Percentiles rank a stretch among this genome's conserved stretches.
Conservation (phyloP, 1,140 invertebrate species). For the Drosophila rufa region DNA sequence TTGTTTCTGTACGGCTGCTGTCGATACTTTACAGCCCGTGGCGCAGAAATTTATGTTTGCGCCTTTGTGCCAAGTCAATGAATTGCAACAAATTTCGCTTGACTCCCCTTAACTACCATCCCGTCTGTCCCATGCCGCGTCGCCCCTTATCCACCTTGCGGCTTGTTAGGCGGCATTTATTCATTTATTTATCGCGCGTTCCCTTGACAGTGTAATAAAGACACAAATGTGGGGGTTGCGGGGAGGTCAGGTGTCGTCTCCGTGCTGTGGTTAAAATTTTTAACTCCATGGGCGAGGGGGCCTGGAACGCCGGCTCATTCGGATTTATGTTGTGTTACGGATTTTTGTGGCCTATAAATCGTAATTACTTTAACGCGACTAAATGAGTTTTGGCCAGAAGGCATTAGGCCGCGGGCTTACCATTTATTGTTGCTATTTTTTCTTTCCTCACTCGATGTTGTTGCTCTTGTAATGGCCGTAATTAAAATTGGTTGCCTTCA, state of each 20-base stretch:
- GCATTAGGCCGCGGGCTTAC: conserved; percentile 60
- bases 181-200: conserved; percentile 81
- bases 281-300: conserved; percentile 44
- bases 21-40: conserved; percentile 75
- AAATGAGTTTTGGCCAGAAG: conserved; percentile 78
- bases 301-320: conserved; percentile 62
- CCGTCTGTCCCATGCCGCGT: neutral
- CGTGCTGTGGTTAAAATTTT: conserved; percentile 70
- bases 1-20: conserved; percentile 46
- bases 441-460: conserved; percentile 3
- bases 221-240: conserved; percentile 51
- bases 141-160: conserved; percentile 52
- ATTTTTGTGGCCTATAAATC: conserved; percentile 83
- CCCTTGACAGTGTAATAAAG: conserved; percentile 76
- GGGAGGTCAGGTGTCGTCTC: conserved; percentile 66
- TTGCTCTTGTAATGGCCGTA: conserved; percentile 71
- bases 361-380: conserved; percentile 81
- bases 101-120: conserved; percentile 40
- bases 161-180: conserved; percentile 80
- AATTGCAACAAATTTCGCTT: conserved; percentile 80
- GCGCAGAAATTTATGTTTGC: conserved; percentile 71
- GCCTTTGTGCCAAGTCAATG: conserved; percentile 78
- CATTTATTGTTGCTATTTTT: conserved; percentile 50
- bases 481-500: conserved; percentile 80
- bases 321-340: conserved; percentile 82